Evolutionary conservation across 1,140 invertebrate genomes (phyloP).

Genomic region (Ips nitidus): DNA sequence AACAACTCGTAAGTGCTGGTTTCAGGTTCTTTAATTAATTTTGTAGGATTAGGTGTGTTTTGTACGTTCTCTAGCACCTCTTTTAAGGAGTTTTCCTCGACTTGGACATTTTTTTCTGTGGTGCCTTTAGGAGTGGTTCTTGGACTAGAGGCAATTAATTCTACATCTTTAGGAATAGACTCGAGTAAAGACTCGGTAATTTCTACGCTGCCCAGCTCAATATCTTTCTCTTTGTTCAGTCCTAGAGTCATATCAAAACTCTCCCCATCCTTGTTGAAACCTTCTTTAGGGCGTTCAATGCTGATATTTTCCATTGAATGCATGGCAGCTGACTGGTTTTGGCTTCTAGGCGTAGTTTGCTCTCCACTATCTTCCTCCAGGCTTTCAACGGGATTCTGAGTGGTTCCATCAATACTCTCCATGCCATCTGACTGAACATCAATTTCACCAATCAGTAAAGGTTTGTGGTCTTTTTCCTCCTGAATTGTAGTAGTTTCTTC

Average conservation of each 20-base stretch:
- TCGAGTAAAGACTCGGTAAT: conserved; percentile 3
- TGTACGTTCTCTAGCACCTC: conserved; percentile 34
- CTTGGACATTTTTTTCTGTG: conserved; percentile 10
- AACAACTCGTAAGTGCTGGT: conserved; percentile 24
- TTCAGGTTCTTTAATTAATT: conserved; percentile 18
- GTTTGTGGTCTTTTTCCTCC: background rate
- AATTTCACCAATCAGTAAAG: conserved; percentile 11
- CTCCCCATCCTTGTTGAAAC: conserved; percentile 6
- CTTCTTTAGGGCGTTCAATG: conserved; percentile 6
- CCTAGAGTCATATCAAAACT: conserved; percentile 33
- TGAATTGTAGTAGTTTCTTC: background rate
- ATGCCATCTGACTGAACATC: background rate
- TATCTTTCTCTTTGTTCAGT: conserved; percentile 6
- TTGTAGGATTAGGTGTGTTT: conserved; percentile 35
- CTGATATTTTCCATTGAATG: background rate
- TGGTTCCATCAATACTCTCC: background rate
- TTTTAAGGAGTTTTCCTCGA: background rate
- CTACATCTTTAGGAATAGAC: conserved; percentile 16
- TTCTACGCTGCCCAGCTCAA: conserved; percentile 27
- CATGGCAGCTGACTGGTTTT: conserved; percentile 29
- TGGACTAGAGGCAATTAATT: conserved; percentile 12
- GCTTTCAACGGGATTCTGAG: conserved; percentile 38
- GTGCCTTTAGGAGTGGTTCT: conserved; percentile 19
- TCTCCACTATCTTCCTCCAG: conserved; percentile 47
- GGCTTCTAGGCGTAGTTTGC: conserved; percentile 39